These are phyloP conservation scores for Antechinus stuartii DNA, from an alignment of 2,113 vertebrate species.

Conservation along the genomic window DNA sequence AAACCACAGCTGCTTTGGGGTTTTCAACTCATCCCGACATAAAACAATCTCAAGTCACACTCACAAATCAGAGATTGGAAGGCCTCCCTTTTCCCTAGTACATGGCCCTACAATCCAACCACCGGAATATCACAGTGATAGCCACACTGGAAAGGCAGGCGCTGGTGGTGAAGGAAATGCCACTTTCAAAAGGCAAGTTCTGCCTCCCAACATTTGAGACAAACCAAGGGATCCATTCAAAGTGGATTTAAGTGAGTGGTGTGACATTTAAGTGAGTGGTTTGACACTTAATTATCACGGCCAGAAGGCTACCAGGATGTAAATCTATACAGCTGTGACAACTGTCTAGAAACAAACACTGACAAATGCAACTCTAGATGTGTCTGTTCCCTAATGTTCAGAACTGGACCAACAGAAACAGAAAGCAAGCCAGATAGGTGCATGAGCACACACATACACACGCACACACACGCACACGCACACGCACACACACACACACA, in stretches of 20 bases:
- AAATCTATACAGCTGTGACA: not conserved
- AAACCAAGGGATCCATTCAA: not conserved
- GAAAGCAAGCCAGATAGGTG: not conserved
- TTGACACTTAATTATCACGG: not conserved
- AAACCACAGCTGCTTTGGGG: not conserved
- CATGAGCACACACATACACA: rapidly evolving
- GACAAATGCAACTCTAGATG: not conserved
- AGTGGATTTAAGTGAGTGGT: not conserved
- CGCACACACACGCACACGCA: not conserved
- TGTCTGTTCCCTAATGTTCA: not conserved
- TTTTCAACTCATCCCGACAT: not conserved
- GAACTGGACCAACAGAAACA: not conserved
- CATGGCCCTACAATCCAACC: not conserved
- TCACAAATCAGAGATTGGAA: not conserved
- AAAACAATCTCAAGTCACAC: not conserved
- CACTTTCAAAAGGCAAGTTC: not conserved
- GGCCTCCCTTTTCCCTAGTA: not conserved
- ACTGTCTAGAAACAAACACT: not conserved
- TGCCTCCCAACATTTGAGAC: not conserved
- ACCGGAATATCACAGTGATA: not conserved
- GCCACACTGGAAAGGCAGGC: rapidly evolving
- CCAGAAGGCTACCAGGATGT: not conserved
- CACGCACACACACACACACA: not conserved
- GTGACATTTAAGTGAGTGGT: not conserved
- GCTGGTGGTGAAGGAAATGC: not conserved